phyloP scores from a whole-genome alignment of 2,797 vertebrate species.

The Mustela erminea region DNA sequence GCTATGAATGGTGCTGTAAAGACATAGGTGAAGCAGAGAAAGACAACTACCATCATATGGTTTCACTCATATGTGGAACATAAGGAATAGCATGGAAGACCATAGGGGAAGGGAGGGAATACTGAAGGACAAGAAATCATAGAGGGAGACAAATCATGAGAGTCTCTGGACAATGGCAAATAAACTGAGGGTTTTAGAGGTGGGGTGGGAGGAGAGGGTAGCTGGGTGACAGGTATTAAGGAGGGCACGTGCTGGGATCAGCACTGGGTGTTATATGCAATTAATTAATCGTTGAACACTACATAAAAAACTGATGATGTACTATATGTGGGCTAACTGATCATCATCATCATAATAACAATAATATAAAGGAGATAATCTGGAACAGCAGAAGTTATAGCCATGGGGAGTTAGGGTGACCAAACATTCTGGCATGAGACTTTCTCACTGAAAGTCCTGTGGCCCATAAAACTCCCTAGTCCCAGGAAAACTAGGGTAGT shows the following conservation, averaged over 20 bases:
- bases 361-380: background rate
- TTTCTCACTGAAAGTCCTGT: background rate
- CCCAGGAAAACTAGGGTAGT: background rate
- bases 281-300: background rate
- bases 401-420: background rate
- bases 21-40: background rate
- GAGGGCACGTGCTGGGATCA: background rate
- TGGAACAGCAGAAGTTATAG: background rate
- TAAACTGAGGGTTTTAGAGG: too few relatives aligned
- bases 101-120: background rate
- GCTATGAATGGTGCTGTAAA: fast-evolving
- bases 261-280: background rate
- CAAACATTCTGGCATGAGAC: background rate
- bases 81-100: background rate
- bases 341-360: too few relatives aligned
- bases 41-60: background rate
- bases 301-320: background rate
- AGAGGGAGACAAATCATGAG: background rate
- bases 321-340: background rate
- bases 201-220: too few relatives aligned
- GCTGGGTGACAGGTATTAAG: too few relatives aligned
- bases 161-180: too few relatives aligned
- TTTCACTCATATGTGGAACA: background rate
- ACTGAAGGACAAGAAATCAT: background rate
- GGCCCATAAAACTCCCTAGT: background rate